Evolutionary conservation across 1,140 invertebrate species (phyloP), one percentile per base, ranked within the genome.

Genomic region (Nymphalis io): DNA sequence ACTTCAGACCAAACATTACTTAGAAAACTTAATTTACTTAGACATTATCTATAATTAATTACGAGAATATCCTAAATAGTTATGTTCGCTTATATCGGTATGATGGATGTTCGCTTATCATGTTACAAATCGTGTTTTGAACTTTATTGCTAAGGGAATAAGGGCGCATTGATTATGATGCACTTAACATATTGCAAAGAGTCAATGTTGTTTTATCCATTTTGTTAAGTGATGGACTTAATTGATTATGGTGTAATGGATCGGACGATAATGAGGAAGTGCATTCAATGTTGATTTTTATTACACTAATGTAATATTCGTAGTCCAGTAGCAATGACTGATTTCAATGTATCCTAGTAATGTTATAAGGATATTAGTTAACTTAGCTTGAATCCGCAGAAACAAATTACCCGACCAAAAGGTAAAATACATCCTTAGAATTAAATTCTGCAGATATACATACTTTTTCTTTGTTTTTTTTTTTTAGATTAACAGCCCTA

Each of bases 21-120:
- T 68, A 69, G 57, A 33, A 44, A 60, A 68, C 55, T 55, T 73
- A 69, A 73, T 69, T 73, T 73, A 62, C 68, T 75, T 67, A 69
- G 64, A 74, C 51, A 18, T 15, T 10, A 59, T 57, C 61, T 39
- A 66, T 75, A 75, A 75, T 75, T 72, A 75, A 75, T 75, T 72
- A 75, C 74, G 68, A 66, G 55, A 58, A 75, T 72, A 72, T 67
- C 55, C 66, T 72, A 72, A 75, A 75, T 75, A 75, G 66, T 72
- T 72, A 51, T 72, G 62, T 72, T 70, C 61, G 67, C 60, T 44
- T 60, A 60, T 67, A 70, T 60, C 51, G 62, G 42, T 67, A 75
- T 75, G 73, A 75, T 72, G 73, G 73, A 75, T 75, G 63, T 67
- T 58, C 33, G 39, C 70, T 67, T 68, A 66, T 72, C 70, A 66